Evolutionary conservation across 2,888 invertebrate genomes (phyloP), one percentile per base, ranked within the genome.

Genomic region (Eilema sororculum): DNA sequence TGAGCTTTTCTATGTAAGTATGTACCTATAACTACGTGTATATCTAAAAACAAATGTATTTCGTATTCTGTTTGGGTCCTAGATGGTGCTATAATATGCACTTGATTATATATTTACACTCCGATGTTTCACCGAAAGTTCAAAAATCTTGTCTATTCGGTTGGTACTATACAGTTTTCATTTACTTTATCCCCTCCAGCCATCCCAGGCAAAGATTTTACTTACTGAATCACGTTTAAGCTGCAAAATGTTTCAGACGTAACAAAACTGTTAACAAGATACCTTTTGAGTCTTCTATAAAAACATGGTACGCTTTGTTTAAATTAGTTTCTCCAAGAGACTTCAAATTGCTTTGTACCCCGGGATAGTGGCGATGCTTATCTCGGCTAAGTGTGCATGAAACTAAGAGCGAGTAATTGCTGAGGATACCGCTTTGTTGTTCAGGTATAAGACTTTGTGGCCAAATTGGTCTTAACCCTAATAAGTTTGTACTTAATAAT

Each of bases 301-400:
- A 76, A 73, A 74, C 75, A 64, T 28, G 46, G 30, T 63, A 76
- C 67, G 72, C 74, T 80, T 72, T 67, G 74, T 65, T 74, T 30
- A 73, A 73, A 82, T 74, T 73, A 82, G 77, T 80, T 81, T 76
- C 46, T 59, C 25, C n/a, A 37, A 60, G 62, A 16, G 71, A 73
- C 67, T 80, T 76, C 57, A 78, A 74, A 80, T 82, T 78, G 78
- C 72, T 80, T 73, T n/a, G 75, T 71, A 74, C 67, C 61, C 68
- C 41, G 69, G 57, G 65, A 57, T 67, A 69, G 70, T 68, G 61
- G 66, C 65, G 68, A 78, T 57, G 74, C 73, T 68, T 73, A 58
- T 62, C 65, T 68, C 30, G 57, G 61, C 33, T 33, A 30, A 57
- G 57, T 56, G 28, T 60, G 24, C 56, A 41, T n/a, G 25, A 73